Base-by-base conservation (phyloP, 2,888 invertebrate species). In the Steromphala cineraria region DNA sequence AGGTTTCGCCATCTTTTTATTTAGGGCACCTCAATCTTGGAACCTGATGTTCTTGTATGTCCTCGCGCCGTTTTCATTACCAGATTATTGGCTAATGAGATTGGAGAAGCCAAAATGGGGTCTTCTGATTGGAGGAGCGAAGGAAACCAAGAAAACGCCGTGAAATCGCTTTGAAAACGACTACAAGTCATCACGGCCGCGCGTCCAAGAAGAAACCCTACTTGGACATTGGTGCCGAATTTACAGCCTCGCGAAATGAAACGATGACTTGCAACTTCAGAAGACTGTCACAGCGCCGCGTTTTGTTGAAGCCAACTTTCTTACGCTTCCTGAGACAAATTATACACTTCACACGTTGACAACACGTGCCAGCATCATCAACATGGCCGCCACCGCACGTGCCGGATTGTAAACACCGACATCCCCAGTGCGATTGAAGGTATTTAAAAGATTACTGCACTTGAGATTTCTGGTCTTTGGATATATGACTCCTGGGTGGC, bases 51-150 rank as follows among this genome's bases (percentile, higher is more conserved):
- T 31, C 55, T 79, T 74, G 74, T 79, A 53, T 74, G 74, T 74
- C 36, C 52, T 74, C 75, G 53, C 31, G 13, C 24, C 28, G 53
- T 36, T 74, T 74, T 79, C 79, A 79, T 79, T 74, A 79, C 53
- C 53, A 31, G 67, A 74, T 79, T 74, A 79, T 79, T 79, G 79
- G 79, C 55, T 79, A 79, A 79, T 74, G 79, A 79, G 79, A 79
- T 74, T 74, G 79, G 56, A 56, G 75, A 79, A 79, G 74, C 74
- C 74, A 21, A 52, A 71, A 74, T 55, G 28, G 10, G 17, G 56
- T 53, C 21, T 28, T 74, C 55, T 79, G 74, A 79, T 79, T 79
- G 79, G 79, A 56, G 36, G 55, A 74, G n/a, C 7, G 28, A 56
- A 21, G 28, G 79, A 74, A 71, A 28, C 74, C 74, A 71, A 79